phyloP scores from a whole-genome alignment of 2,113 vertebrate species.

The Etheostoma spectabile region DNA sequence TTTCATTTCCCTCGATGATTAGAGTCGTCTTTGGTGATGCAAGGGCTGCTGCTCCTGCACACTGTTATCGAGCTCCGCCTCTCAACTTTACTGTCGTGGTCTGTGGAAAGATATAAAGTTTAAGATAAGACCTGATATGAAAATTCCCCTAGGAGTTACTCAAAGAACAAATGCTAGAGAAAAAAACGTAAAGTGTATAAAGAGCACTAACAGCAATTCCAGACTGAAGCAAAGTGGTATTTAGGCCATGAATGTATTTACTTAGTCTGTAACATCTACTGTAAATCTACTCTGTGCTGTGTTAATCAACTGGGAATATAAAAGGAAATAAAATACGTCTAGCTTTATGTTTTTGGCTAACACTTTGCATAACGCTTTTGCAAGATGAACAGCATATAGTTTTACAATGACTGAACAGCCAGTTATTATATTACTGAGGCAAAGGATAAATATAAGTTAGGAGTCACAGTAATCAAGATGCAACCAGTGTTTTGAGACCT shows the following conservation, averaged over 20 bases:
- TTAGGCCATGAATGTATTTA: background rate
- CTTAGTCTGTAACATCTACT: background rate
- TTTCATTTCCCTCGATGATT: slow-evolving; percentile 87
- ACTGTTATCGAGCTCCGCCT: slow-evolving; percentile 76
- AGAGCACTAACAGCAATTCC: background rate
- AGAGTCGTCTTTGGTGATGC: slow-evolving; percentile 89
- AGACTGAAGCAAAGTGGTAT: background rate
- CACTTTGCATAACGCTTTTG: background rate
- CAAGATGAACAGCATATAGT: background rate
- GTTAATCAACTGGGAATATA: background rate
- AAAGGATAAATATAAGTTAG: slow-evolving; percentile 25
- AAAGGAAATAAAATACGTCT: background rate
- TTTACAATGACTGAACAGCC: background rate
- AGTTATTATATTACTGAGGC: background rate
- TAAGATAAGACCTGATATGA: slow-evolving; percentile 1
- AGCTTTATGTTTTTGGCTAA: background rate
- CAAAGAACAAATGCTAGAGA: background rate
- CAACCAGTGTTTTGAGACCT: slow-evolving; percentile 46
- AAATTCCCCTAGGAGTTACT: background rate
- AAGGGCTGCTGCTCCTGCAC: slow-evolving; percentile 84
- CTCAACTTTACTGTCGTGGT: slow-evolving; percentile 88
- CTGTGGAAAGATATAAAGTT: slow-evolving; percentile 75
- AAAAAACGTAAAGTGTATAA: background rate
- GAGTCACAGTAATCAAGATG: slow-evolving; percentile 30
- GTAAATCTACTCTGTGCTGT: background rate